These are phyloP conservation scores for Ornithoptera priamus DNA, from an alignment of 2,888 invertebrate species.

Conservation along the genomic window DNA sequence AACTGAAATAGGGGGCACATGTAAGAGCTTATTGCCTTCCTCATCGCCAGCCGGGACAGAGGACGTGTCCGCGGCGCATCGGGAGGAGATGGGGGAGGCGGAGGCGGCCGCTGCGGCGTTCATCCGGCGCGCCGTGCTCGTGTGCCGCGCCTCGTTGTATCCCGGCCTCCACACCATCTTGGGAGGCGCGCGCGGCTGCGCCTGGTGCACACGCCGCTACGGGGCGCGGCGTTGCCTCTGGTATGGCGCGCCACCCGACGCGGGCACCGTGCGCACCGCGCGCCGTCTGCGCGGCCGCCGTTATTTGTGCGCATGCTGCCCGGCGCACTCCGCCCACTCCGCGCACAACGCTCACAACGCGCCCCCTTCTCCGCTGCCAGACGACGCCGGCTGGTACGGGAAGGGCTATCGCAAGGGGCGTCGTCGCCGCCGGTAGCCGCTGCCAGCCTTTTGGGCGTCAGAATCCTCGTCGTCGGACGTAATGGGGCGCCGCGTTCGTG, in stretches of 20 bases:
- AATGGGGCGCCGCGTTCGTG: too few relatives aligned
- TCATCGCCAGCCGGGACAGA: slow-evolving; percentile 45
- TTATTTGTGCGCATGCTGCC: slow-evolving; percentile 64
- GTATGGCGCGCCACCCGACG: slow-evolving; percentile 35
- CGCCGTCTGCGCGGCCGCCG: slow-evolving; percentile 52
- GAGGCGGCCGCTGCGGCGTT: slow-evolving; percentile 60
- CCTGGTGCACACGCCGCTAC: slow-evolving; percentile 75
- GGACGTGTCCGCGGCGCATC: slow-evolving; percentile 36
- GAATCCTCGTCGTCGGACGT: too few relatives aligned
- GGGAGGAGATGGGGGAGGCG: slow-evolving; percentile 34
- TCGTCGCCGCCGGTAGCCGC: slow-evolving; percentile 70
- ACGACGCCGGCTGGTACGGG: slow-evolving; percentile 88
- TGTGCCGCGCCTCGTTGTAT: slow-evolving; percentile 75
- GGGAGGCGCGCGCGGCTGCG: slow-evolving; percentile 66
- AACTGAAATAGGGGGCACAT: slow-evolving; percentile 23
- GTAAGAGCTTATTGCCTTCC: slow-evolving; percentile 23
- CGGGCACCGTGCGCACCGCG: slow-evolving; percentile 32
- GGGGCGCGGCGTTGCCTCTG: slow-evolving; percentile 46
- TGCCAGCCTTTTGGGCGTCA: neutral
- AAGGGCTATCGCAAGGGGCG: slow-evolving; percentile 90
- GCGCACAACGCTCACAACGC: slow-evolving; percentile 45
- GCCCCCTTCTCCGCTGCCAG: slow-evolving; percentile 34
- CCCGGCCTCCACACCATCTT: slow-evolving; percentile 79
- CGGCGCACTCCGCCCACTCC: slow-evolving; percentile 34
- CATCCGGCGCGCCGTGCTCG: slow-evolving; percentile 69